phyloP scores from a whole-genome alignment of 1,140 invertebrate species.

The Cotesia vestalis region DNA sequence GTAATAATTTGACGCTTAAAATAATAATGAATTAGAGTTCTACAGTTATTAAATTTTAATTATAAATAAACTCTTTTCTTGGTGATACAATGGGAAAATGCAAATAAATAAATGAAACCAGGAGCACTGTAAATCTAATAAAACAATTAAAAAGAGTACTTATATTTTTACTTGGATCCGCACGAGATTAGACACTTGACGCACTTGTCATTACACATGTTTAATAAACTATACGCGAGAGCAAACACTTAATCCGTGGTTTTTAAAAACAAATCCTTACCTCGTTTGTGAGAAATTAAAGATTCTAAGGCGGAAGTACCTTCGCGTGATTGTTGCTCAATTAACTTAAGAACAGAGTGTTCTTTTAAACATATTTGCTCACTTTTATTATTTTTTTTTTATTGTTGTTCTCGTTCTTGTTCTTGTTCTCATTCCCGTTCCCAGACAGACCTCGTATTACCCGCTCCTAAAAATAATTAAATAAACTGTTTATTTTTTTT shows the following conservation, averaged over 20 bases:
- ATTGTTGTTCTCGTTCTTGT: no score
- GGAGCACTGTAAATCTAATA: background rate
- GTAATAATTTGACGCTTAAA: no score
- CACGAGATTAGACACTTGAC: constrained; percentile 13
- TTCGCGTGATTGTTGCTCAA: constrained; percentile 23
- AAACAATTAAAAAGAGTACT: constrained; percentile 9
- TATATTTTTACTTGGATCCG: constrained; percentile 24
- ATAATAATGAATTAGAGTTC: no score
- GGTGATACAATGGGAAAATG: background rate
- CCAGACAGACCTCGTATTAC: no score
- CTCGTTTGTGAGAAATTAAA: background rate
- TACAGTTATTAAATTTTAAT: no score
- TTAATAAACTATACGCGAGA: constrained; percentile 5
- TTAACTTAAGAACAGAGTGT: background rate
- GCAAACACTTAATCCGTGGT: background rate
- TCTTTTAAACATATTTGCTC: constrained; percentile 23
- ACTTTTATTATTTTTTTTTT: background rate
- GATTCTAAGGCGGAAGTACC: background rate
- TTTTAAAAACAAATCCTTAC: no score
- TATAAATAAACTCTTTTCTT: background rate
- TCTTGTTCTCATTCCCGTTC: no score
- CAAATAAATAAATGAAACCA: background rate
- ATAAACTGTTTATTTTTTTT: no score
- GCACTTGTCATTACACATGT: background rate
- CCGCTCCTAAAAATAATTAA: no score